Evolutionary conservation across 2,888 invertebrate species (phyloP).

Genomic region (Dyspetes luteomarginatus): DNA sequence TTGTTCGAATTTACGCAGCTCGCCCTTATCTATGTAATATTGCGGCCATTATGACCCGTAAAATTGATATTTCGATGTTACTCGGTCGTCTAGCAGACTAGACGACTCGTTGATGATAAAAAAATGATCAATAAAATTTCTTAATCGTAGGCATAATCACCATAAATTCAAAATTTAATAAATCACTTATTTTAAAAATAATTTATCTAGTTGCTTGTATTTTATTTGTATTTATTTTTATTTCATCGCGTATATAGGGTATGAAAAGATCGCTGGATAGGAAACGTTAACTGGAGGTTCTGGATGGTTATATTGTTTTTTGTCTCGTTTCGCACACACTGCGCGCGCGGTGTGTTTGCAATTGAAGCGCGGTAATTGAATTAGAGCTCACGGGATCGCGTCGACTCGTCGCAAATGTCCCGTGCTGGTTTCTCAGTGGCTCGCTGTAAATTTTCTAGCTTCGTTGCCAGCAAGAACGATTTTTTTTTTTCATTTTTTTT

Average conservation of each 20-base stretch:
- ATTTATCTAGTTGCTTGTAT: no score
- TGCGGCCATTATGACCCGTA: no score
- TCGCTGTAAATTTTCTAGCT: background rate
- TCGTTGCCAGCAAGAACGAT: constrained; percentile 13
- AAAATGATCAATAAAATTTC: no score
- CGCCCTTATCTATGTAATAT: no score
- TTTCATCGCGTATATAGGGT: background rate
- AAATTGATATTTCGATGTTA: no score
- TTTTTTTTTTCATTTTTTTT: background rate
- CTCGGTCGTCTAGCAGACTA: no score
- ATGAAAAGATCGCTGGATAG: constrained; percentile 3
- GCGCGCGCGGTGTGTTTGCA: constrained; percentile 39
- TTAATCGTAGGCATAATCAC: no score
- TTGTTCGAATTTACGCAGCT: no score
- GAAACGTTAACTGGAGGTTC: constrained; percentile 15
- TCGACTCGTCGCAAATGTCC: constrained; percentile 32
- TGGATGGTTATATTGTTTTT: constrained; percentile 26
- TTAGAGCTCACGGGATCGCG: constrained; percentile 66
- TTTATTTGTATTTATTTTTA: background rate
- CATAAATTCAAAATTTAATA: no score
- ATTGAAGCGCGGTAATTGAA: constrained; percentile 69
- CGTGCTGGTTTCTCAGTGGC: constrained; percentile 7
- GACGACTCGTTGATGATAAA: no score
- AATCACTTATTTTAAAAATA: no score
- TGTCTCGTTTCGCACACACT: constrained; percentile 37